A percentile compares a stretch with the other conserved stretches of the same genome.
Conservation (phyloP, 2,888 invertebrate genomes). For the Phortica magna region DNA sequence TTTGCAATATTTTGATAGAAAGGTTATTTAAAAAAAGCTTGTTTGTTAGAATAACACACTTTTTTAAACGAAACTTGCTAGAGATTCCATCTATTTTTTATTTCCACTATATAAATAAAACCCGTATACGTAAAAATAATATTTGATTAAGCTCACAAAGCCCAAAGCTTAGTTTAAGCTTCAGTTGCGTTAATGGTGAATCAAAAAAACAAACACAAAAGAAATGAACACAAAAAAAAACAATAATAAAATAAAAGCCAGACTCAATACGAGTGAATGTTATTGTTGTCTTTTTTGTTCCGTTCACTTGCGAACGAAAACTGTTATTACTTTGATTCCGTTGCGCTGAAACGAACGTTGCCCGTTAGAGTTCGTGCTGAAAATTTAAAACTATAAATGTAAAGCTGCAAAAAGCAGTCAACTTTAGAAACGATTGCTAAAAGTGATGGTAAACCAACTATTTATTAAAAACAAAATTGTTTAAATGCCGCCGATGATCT, state of each 20-base stretch:
- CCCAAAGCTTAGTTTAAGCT: conserved; percentile 21
- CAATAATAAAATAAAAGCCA: background rate
- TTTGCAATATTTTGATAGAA: background rate
- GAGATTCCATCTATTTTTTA: too few species aligned
- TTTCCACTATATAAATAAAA: too few species aligned
- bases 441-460: background rate
- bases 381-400: conserved; percentile 10
- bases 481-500: too few species aligned
- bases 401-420: background rate
- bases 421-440: background rate
- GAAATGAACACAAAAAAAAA: background rate
- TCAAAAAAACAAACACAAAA: background rate
- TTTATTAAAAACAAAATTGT: too few species aligned
- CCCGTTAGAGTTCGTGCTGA: conserved; percentile 16
- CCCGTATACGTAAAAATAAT: background rate
- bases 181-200: background rate
- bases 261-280: conserved; percentile 1
- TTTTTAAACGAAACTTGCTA: too few species aligned
- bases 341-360: conserved; percentile 17
- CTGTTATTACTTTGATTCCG: conserved; percentile 31
- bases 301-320: background rate
- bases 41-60: too few species aligned
- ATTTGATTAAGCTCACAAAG: background rate
- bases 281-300: background rate
- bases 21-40: too few species aligned